Evolutionary conservation across 2,888 invertebrate genomes (phyloP).

Genomic region (Spicauda simplicius): DNA sequence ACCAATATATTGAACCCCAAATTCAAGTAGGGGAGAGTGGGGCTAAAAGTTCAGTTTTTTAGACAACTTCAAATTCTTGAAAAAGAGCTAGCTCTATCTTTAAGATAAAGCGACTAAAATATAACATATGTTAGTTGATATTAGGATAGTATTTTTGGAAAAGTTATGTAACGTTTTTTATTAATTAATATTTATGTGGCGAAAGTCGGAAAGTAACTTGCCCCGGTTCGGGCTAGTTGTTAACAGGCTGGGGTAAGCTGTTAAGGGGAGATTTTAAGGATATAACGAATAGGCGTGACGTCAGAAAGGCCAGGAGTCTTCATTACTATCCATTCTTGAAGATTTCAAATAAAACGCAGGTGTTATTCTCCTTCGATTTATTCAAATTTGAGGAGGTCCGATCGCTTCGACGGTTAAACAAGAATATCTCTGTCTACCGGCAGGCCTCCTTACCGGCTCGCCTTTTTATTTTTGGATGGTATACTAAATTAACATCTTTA

Average conservation of each 20-base stretch:
- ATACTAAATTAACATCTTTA: too few species aligned
- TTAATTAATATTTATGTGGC: background rate
- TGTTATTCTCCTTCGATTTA: too few species aligned
- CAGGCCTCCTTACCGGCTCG: too few species aligned
- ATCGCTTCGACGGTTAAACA: too few species aligned
- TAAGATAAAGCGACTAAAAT: conserved; percentile 2
- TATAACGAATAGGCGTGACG: too few species aligned
- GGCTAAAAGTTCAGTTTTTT: conserved; percentile 15
- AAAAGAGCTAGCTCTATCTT: background rate
- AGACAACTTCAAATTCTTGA: background rate
- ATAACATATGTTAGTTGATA: conserved; percentile 1
- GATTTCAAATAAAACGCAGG: too few species aligned
- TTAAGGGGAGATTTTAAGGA: background rate
- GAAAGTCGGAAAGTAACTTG: background rate
- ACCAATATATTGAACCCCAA: too few species aligned
- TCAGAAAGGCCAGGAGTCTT: too few species aligned
- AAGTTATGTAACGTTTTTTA: background rate
- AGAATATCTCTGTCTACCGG: too few species aligned
- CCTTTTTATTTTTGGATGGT: too few species aligned
- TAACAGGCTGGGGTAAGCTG: conserved; percentile 3
- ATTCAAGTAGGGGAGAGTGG: conserved; percentile 1
- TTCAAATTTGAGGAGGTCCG: too few species aligned
- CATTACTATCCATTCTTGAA: too few species aligned
- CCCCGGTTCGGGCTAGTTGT: conserved; percentile 6
- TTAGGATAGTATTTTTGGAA: background rate